Percentiles rank a stretch among this genome's conserved stretches.
Evolutionary conservation across 2,888 invertebrate species (phyloP).

Genomic region (Megastigmus dorsalis): DNA sequence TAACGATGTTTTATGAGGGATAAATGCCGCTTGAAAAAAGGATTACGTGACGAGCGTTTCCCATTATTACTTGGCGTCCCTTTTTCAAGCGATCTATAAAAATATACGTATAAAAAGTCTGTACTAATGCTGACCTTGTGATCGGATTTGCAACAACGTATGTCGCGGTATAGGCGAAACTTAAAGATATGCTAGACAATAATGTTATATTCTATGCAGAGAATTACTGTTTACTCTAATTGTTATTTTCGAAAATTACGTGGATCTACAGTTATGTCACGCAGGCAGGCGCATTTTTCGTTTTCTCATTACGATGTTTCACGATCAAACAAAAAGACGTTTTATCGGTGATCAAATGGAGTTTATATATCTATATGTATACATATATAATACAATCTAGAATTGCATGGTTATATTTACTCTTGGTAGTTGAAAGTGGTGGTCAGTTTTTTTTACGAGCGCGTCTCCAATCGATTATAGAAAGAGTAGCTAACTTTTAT

Average conservation of each 20-base stretch:
- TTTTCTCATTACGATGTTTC: slow-evolving; percentile 2
- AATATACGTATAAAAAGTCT: slow-evolving; percentile 30
- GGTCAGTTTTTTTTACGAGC: slow-evolving; percentile 56
- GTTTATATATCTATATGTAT: too few relatives aligned
- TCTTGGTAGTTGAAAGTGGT: slow-evolving; percentile 60
- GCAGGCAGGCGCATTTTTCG: background rate
- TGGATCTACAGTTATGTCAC: background rate
- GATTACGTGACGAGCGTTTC: background rate
- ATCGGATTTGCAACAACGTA: slow-evolving; percentile 33
- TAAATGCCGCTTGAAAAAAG: slow-evolving; percentile 21
- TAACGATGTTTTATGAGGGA: slow-evolving; percentile 14
- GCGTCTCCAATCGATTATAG: slow-evolving; percentile 33
- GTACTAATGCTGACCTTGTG: slow-evolving; percentile 48
- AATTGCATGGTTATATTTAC: slow-evolving; percentile 1
- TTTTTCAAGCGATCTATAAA: slow-evolving; percentile 5
- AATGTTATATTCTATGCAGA: background rate
- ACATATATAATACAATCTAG: background rate
- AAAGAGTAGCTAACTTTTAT: slow-evolving; percentile 13
- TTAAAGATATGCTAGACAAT: background rate
- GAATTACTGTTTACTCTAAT: too few relatives aligned
- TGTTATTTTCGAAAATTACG: background rate
- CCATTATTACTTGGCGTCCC: background rate
- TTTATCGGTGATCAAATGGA: too few relatives aligned
- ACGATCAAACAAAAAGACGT: too few relatives aligned
- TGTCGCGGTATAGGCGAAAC: background rate